These are phyloP conservation scores for Gavia stellata DNA, from an alignment of 2,113 vertebrate genomes.

Conservation along the genomic window DNA sequence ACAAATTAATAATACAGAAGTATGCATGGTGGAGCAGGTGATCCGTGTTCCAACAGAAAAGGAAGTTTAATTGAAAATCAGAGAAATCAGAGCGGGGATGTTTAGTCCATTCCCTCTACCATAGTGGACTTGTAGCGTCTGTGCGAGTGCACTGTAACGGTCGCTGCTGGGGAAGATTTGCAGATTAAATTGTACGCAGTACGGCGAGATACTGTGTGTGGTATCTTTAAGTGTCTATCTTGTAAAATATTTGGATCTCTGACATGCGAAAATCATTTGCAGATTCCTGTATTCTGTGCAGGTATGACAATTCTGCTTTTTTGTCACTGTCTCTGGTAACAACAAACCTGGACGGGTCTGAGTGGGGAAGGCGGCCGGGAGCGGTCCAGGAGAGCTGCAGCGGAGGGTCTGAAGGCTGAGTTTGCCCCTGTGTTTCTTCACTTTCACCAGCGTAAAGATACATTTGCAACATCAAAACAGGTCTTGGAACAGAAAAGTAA, in stretches of 20 bases:
- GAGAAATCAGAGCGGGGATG: neutral
- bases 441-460: neutral
- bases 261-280: neutral
- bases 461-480: neutral
- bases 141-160: neutral
- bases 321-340: accelerated
- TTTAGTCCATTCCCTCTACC: neutral
- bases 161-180: neutral
- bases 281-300: neutral
- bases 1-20: slow-evolving; percentile 76
- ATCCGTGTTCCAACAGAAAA: slow-evolving; percentile 64
- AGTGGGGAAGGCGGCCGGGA: accelerated
- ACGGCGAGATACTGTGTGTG: neutral
- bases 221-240: neutral
- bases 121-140: neutral
- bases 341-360: neutral
- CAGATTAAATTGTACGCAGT: neutral
- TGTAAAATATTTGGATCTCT: neutral
- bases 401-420: neutral
- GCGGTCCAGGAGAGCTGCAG: neutral
- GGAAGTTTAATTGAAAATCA: slow-evolving; percentile 37
- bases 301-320: accelerated
- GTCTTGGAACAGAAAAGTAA: neutral
- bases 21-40: slow-evolving; percentile 69
- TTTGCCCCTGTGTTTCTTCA: neutral